Evolutionary conservation across 92 coral and sea anemone species (phyloP).

Genomic region (Siderastrea radians): DNA sequence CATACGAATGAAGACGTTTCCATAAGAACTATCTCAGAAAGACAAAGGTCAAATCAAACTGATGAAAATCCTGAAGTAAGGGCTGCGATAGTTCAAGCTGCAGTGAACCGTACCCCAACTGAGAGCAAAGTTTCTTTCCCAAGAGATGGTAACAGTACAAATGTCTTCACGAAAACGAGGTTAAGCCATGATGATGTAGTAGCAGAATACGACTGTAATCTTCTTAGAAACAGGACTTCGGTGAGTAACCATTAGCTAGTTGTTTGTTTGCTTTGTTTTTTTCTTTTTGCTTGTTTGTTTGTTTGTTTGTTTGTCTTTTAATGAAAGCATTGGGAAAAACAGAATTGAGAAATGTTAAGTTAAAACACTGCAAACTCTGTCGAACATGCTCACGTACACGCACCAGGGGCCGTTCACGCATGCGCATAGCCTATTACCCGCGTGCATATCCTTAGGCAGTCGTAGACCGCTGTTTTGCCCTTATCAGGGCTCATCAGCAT

Average conservation of each 20-base stretch:
- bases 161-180: not conserved
- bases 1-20: not conserved
- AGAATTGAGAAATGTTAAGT: too few species aligned
- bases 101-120: not conserved
- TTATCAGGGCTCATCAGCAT: too few species aligned
- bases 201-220: conserved; percentile 18
- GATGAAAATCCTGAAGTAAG: too few species aligned
- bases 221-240: conserved; percentile 8
- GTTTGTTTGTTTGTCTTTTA: too few species aligned
- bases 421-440: too few species aligned
- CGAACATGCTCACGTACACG: too few species aligned
- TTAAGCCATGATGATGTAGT: not conserved
- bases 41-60: not conserved
- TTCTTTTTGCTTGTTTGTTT: not conserved
- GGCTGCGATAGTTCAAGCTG: not conserved
- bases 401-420: too few species aligned
- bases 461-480: too few species aligned
- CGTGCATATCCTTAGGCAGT: too few species aligned
- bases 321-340: too few species aligned
- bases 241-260: conserved; percentile 10
- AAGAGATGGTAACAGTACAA: not conserved
- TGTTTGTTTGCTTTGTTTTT: not conserved
- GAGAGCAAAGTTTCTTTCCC: not conserved
- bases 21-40: not conserved
- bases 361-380: too few species aligned